A percentile compares a stretch with the other conserved stretches of the same genome.
Conservation (phyloP, 1,140 invertebrate genomes). For the Steinernema khuongi region DNA sequence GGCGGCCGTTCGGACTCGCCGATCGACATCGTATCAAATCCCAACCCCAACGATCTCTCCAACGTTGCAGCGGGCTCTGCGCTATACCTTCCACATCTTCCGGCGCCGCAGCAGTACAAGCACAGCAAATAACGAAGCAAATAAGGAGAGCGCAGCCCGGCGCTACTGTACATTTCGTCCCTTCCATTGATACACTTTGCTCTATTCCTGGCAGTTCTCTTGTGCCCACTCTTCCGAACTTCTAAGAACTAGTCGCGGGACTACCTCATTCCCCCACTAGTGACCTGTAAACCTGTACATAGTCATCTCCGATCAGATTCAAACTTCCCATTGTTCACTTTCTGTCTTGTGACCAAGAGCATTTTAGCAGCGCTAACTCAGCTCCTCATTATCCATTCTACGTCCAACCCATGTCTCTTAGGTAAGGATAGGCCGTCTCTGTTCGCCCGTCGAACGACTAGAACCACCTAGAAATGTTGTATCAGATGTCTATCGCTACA, state of each 20-base stretch:
- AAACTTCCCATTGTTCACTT: not conserved
- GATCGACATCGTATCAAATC: not conserved
- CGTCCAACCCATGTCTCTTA: not conserved
- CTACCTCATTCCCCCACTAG: not conserved
- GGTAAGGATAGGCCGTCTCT: too few relatives aligned
- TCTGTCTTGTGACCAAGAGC: not conserved
- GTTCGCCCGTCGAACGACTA: too few relatives aligned
- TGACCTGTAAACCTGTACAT: not conserved
- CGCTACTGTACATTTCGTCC: not conserved
- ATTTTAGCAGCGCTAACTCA: not conserved
- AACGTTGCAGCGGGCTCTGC: not conserved
- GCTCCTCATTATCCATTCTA: not conserved
- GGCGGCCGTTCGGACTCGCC: not conserved
- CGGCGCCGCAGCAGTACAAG: slow-evolving; percentile 2
- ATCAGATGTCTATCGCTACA: not conserved
- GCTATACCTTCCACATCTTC: not conserved
- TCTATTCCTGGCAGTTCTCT: not conserved
- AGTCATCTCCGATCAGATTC: not conserved
- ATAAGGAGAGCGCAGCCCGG: not conserved
- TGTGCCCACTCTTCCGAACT: not conserved
- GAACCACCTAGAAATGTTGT: not conserved
- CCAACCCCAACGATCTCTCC: not conserved
- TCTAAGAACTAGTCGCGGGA: not conserved
- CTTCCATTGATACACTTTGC: not conserved
- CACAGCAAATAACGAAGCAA: not conserved